Percentiles rank a stretch among this genome's conserved stretches.
Conservation (phyloP, 2,113 vertebrate species). For the Elaphurus davidianus region DNA sequence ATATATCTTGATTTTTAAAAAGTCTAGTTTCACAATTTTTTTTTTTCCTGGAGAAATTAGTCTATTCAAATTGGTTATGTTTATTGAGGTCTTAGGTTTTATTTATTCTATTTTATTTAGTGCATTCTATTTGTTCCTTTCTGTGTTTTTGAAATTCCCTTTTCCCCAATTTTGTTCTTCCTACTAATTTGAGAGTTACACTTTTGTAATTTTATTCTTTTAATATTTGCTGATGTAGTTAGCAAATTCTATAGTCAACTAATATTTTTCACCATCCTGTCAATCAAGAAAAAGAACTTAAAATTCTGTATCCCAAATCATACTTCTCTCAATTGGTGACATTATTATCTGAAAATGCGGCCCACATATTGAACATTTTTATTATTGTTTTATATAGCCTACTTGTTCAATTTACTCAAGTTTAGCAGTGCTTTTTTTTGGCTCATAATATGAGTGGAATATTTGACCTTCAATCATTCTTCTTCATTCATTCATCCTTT, state of each 20-base stretch:
- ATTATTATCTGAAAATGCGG: not conserved
- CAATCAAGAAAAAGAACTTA: not conserved
- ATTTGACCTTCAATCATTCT: not conserved
- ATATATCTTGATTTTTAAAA: no score
- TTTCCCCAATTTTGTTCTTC: not conserved
- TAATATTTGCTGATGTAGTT: not conserved
- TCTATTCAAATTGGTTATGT: not conserved
- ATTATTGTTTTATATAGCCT: not conserved
- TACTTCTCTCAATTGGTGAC: not conserved
- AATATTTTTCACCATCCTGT: not conserved
- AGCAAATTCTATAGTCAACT: not conserved
- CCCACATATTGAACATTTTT: not conserved
- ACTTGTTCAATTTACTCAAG: not conserved
- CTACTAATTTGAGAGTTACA: not conserved
- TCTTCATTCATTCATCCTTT: not conserved
- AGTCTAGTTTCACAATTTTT: not conserved
- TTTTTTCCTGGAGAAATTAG: not conserved
- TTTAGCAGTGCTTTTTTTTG: not conserved
- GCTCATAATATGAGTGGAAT: not conserved
- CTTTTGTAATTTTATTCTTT: not conserved
- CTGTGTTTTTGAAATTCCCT: not conserved
- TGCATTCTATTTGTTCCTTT: not conserved
- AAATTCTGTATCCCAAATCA: not conserved
- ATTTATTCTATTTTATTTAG: not conserved
- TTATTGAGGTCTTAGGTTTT: not conserved